These are phyloP conservation scores for Sebastes miniatus DNA, from an alignment of 2,797 vertebrate genomes.

Conservation along the genomic window DNA sequence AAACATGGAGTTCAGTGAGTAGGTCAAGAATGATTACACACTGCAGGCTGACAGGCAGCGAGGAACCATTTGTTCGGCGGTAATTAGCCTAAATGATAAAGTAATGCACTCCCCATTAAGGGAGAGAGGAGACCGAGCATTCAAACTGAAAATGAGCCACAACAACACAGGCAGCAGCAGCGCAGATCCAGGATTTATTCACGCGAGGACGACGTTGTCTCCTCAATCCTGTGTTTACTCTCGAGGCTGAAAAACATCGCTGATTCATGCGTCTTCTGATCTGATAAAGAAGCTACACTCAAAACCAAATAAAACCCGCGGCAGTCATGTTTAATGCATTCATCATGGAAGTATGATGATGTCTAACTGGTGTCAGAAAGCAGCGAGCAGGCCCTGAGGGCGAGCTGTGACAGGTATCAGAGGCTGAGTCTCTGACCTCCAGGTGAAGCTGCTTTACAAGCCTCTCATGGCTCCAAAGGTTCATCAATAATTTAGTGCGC, in stretches of 20 bases:
- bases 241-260: background rate
- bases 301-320: constrained; percentile 11
- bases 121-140: constrained; percentile 47
- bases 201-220: constrained; percentile 6
- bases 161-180: constrained; percentile 23
- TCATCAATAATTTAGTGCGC: constrained; percentile 75
- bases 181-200: constrained; percentile 14
- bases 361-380: constrained; percentile 44
- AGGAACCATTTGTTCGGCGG: constrained; percentile 90
- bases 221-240: background rate
- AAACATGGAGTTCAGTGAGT: constrained; percentile 91
- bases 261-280: constrained; percentile 22
- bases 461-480: constrained; percentile 39
- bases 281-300: background rate
- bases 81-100: constrained; percentile 95
- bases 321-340: constrained; percentile 42
- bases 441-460: constrained; percentile 62
- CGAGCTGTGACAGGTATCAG: constrained; percentile 48
- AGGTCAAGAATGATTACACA: constrained; percentile 96
- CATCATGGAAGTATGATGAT: constrained; percentile 25
- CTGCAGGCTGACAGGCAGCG: constrained; percentile 87
- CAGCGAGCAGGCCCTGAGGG: constrained; percentile 44
- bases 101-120: constrained; percentile 79
- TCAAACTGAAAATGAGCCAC: constrained; percentile 19
- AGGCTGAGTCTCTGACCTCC: constrained; percentile 55